Conservation (phyloP, 2,113 vertebrate genomes). For the Trichomycterus rosablanca region DNA sequence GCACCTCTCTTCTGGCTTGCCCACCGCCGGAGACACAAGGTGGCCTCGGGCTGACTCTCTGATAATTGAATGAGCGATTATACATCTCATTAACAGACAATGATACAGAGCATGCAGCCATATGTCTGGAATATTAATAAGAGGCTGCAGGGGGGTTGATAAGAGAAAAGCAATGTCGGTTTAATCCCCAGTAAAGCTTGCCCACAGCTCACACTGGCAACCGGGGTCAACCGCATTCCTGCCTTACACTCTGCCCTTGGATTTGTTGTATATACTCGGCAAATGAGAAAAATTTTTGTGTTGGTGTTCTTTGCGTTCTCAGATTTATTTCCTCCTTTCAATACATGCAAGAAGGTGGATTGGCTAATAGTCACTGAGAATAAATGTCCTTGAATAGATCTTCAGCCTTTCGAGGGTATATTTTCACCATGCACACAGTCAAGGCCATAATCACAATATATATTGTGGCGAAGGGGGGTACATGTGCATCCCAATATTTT, state of each 20-base stretch:
- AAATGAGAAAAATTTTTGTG: too few relatives aligned
- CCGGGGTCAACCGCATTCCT: conserved; percentile 33
- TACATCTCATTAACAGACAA: conserved; percentile 94
- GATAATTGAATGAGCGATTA: conserved; percentile 99
- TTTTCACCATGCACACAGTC: too few relatives aligned
- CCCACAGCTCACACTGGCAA: conserved; percentile 36
- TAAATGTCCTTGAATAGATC: too few relatives aligned
- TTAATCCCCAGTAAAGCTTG: conserved; percentile 55
- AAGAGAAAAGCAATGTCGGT: conserved; percentile 72
- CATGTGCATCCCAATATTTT: too few relatives aligned
- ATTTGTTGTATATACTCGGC: too few relatives aligned
- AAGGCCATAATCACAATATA: too few relatives aligned
- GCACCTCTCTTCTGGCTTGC: conserved; percentile 60
- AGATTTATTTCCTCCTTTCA: too few relatives aligned
- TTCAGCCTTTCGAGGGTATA: too few relatives aligned
- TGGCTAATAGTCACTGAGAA: too few relatives aligned
- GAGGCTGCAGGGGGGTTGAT: conserved; percentile 91
- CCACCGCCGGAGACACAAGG: conserved; percentile 54
- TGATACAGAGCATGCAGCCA: conserved; percentile 87
- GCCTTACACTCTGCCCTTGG: conserved; percentile 42
- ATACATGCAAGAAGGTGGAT: too few relatives aligned
- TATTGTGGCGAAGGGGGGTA: too few relatives aligned
- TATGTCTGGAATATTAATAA: conserved; percentile 98
- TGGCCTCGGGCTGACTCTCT: conserved; percentile 84
- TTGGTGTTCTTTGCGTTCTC: too few relatives aligned